Percentiles rank a stretch among this genome's conserved stretches.
Conservation (phyloP, 2,888 invertebrate species). For the Leucophora obtusa region DNA sequence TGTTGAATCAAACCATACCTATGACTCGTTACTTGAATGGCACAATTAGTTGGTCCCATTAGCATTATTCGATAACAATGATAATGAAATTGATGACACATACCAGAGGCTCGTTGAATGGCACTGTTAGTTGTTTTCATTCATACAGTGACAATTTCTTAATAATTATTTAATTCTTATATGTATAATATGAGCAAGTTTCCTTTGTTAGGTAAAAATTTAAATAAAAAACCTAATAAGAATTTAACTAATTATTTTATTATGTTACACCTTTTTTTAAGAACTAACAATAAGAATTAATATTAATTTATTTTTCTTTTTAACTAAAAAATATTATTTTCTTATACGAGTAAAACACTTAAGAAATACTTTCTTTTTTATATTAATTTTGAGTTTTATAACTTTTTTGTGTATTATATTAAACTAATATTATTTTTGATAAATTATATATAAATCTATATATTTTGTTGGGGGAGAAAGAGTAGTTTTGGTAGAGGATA, state of each 20-base stretch:
- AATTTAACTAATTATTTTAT: conserved; percentile 9
- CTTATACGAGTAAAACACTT: conserved; percentile 62
- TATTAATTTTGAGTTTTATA: conserved; percentile 1
- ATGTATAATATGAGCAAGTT: conserved; percentile 36
- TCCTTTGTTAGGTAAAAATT: conserved; percentile 9
- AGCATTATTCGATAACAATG: too few species aligned
- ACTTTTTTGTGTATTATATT: conserved; percentile 31
- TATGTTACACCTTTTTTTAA: conserved; percentile 42
- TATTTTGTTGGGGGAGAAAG: background rate
- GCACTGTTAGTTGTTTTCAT: too few species aligned
- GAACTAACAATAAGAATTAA: conserved; percentile 24
- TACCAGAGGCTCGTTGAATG: too few species aligned
- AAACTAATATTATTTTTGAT: conserved; percentile 26
- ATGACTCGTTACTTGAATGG: too few species aligned
- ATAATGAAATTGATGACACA: too few species aligned
- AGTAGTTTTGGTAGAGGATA: conserved; percentile 1
- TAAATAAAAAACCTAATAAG: background rate
- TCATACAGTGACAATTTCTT: too few species aligned
- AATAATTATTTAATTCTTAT: conserved; percentile 14
- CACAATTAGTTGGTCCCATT: too few species aligned
- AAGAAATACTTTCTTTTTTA: conserved; percentile 29
- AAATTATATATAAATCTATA: conserved; percentile 38
- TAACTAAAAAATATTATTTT: conserved; percentile 60
- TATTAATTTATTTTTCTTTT: conserved; percentile 19
- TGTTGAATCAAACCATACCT: too few species aligned